Conservation (phyloP, 2,797 vertebrate genomes). For the Mus caroli region DNA sequence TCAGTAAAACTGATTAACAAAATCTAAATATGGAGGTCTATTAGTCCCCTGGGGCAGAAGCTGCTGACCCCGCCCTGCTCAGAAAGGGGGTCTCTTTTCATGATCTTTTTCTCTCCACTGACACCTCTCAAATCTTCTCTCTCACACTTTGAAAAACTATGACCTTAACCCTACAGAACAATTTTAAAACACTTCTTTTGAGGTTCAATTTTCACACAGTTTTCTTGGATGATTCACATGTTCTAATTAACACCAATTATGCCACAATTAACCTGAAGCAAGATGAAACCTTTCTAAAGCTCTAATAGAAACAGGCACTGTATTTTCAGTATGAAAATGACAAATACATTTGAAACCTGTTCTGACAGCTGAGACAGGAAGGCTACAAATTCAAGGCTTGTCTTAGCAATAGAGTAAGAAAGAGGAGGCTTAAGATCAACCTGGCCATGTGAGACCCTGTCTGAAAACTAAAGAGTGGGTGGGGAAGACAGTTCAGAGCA, state of each 20-base stretch:
- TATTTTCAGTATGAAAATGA: slow-evolving; percentile 35
- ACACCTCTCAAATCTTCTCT: background rate
- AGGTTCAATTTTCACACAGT: slow-evolving; percentile 28
- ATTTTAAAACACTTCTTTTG: slow-evolving; percentile 53
- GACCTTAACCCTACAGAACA: background rate
- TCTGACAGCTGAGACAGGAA: background rate
- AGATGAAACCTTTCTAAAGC: slow-evolving; percentile 52
- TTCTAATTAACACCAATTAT: slow-evolving; percentile 54
- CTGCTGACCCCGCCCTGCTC: background rate
- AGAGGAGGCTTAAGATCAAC: background rate
- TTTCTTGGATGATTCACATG: background rate
- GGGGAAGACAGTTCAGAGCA: background rate
- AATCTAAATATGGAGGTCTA: background rate
- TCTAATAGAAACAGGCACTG: background rate
- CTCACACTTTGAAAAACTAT: slow-evolving; percentile 1
- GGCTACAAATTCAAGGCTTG: background rate
- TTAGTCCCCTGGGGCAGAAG: background rate
- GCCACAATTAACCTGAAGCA: slow-evolving; percentile 47
- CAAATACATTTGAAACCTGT: slow-evolving; percentile 45
- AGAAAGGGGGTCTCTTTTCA: background rate
- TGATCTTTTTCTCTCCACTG: slow-evolving; percentile 30
- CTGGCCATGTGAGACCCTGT: background rate
- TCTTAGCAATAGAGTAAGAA: background rate
- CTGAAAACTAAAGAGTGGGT: background rate
- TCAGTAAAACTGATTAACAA: slow-evolving; percentile 28